Evolutionary conservation across 2,888 invertebrate species (phyloP).

Genomic region (Drosophila anomalata): DNA sequence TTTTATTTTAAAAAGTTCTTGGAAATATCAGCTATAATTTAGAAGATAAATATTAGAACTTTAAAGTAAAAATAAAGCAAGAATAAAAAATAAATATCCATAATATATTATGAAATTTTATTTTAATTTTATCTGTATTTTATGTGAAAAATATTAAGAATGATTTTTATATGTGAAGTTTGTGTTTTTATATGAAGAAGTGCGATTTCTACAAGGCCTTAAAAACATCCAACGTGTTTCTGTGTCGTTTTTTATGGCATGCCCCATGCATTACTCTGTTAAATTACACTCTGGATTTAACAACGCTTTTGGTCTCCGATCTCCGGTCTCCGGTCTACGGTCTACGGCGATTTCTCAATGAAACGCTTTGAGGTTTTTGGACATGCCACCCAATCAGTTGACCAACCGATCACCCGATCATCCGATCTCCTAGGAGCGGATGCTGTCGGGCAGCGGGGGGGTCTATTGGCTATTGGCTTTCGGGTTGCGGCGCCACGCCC

Average conservation of each 20-base stretch:
- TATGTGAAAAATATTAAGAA: no score
- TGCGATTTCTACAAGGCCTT: neutral
- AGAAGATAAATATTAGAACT: no score
- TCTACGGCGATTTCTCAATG: slow-evolving; percentile 46
- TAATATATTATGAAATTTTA: no score
- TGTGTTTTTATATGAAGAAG: no score
- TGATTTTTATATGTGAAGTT: no score
- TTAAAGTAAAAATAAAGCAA: no score
- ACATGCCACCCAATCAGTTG: slow-evolving; percentile 26
- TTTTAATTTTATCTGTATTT: no score
- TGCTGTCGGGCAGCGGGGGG: neutral
- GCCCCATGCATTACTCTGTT: neutral
- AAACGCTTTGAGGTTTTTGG: slow-evolving; percentile 43
- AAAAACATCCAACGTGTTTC: neutral
- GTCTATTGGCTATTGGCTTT: neutral
- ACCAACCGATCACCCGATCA: neutral
- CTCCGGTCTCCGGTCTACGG: neutral
- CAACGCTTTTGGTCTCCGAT: neutral
- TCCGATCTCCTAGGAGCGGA: slow-evolving; percentile 20
- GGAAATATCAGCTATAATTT: no score
- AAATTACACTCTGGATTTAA: neutral
- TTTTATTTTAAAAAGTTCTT: no score
- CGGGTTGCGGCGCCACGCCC: slow-evolving; percentile 51
- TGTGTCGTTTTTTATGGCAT: neutral
- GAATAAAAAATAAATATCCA: no score